Conservation (phyloP, 1,140 invertebrate species). For the Bombus huntii region DNA sequence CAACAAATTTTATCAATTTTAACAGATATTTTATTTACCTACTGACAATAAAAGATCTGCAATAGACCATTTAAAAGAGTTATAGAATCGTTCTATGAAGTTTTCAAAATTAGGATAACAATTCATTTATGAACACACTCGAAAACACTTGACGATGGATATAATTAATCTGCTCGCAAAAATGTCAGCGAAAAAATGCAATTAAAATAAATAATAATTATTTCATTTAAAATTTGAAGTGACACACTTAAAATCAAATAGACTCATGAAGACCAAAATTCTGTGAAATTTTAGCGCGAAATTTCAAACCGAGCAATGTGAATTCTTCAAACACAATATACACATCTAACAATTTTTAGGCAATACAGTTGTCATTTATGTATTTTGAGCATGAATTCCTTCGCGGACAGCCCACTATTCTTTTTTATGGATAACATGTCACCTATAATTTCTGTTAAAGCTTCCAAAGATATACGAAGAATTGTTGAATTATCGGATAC, state of each 20-base stretch:
- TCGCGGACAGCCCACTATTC: conserved; percentile 56
- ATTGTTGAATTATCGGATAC: conserved; percentile 55
- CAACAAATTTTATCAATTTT: background rate
- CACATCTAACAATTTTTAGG: background rate
- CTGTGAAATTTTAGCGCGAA: background rate
- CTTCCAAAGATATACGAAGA: background rate
- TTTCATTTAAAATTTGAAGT: conserved; percentile 21
- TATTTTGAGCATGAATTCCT: conserved; percentile 21
- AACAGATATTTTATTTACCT: background rate
- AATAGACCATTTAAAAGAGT: too few relatives aligned
- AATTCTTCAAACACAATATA: background rate
- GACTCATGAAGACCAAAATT: background rate
- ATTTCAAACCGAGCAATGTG: background rate
- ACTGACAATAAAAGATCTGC: background rate
- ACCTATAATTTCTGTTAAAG: conserved; percentile 23
- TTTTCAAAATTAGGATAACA: background rate
- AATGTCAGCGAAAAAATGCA: conserved; percentile 18
- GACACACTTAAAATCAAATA: background rate
- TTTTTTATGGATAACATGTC: conserved; percentile 53
- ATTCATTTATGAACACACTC: background rate
- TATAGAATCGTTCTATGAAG: background rate
- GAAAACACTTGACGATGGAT: conserved; percentile 13
- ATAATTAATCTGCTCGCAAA: background rate
- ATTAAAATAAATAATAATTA: background rate
- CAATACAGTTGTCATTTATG: background rate